Evolutionary conservation across 2,888 invertebrate species (phyloP).

Genomic region (Scotopteryx bipunctaria): DNA sequence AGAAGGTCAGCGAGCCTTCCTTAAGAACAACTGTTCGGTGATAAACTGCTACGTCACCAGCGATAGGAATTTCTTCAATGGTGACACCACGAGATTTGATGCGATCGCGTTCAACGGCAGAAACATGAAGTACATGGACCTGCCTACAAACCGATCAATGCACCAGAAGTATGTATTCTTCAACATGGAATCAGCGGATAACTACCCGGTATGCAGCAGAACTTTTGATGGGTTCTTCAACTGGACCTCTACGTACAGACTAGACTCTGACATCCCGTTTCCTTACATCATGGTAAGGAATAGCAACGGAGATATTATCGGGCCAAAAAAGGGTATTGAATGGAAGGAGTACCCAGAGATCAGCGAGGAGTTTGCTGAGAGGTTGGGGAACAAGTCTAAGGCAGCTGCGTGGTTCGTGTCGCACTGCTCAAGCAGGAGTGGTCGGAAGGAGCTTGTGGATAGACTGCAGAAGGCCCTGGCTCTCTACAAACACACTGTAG

Average conservation of each 20-base stretch:
- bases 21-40: conserved; percentile 62
- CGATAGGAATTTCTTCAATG: conserved; percentile 52
- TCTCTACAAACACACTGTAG: conserved; percentile 59
- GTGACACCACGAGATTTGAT: conserved; percentile 58
- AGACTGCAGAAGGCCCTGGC: conserved; percentile 51
- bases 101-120: conserved; percentile 70
- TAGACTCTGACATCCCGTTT: conserved; percentile 67
- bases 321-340: conserved; percentile 56
- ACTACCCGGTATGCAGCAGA: conserved; percentile 59
- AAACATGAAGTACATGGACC: conserved; percentile 41
- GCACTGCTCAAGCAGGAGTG: conserved; percentile 58
- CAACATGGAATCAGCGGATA: conserved; percentile 69
- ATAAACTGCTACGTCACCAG: conserved; percentile 66
- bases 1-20: conserved; percentile 59
- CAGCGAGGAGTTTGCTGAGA: conserved; percentile 45
- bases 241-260: conserved; percentile 71
- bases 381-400: conserved; percentile 58
- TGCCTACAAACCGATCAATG: conserved; percentile 53
- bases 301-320: conserved; percentile 52
- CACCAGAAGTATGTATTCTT: conserved; percentile 70
- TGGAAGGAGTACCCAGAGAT: conserved; percentile 47
- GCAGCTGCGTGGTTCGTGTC: conserved; percentile 77
- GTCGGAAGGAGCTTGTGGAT: conserved; percentile 49
- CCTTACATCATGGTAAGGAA: conserved; percentile 63
- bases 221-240: conserved; percentile 69